Evolutionary conservation across 1,140 invertebrate genomes (phyloP), one percentile per base, ranked within the genome.

Genomic region (Anoplophora glabripennis): DNA sequence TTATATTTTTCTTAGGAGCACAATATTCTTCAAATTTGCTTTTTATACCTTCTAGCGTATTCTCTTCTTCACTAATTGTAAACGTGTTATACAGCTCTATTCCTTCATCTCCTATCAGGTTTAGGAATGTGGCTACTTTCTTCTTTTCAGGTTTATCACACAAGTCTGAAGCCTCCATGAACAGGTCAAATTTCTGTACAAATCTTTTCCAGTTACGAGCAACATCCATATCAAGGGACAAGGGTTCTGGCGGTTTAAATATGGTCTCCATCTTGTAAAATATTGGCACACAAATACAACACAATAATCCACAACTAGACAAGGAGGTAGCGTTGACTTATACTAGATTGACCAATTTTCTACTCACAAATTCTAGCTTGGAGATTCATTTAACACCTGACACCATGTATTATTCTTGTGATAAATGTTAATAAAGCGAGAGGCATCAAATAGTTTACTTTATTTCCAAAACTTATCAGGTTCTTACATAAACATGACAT

Each of bases 1-100:
- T 61, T 4, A 64, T 52, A 46, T 71, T 71, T 41, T 62, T 61
- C 47, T 66, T 65, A n/a, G 70, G 65, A 21, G 44, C 45, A 48
- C 69, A 71, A 38, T 72, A 65, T 8, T 56, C 46, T 8, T 62
- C 46, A 60, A 66, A 69, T 37, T 59, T 35, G 11, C 60, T 48
- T 28, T 59, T 33, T 5, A 63, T 47, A 1, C n/a, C 36, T 15
- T 48, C 37, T 35, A 42, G 12, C 7, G 5, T 18, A 14, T 60
- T 14, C 35, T 53, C 14, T 15, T 58, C 57, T 15, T 42, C 36
- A 7, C 4, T 37, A 12, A 58, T 44, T n/a, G 41, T 36, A 36
- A 65, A 65, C 10, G 42, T 63, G 17, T 62, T 54, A 33, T 40
- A 55, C 4, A 63, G 15, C n/a, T 65, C 53, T 8, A 53, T 21